A percentile compares a stretch with the other conserved stretches of the same genome.
Evolutionary conservation across 2,113 vertebrate species (phyloP).

Genomic region (Micromys minutus): DNA sequence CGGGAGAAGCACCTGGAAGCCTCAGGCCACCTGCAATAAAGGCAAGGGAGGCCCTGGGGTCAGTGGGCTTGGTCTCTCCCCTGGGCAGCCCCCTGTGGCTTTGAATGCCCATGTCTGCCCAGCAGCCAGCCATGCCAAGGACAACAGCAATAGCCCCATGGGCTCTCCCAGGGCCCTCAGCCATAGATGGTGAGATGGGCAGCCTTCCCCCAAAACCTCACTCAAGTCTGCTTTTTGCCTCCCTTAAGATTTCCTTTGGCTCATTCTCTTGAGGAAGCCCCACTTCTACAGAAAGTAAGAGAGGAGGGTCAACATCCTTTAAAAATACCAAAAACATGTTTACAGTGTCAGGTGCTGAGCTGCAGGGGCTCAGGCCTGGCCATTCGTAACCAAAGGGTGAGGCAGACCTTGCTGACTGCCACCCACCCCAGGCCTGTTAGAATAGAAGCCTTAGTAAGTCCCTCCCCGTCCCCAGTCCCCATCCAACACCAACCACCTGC

Average conservation of each 20-base stretch:
- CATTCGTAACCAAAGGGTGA: slow-evolving; percentile 84
- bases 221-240: slow-evolving; percentile 65
- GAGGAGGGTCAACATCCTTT: slow-evolving; percentile 66
- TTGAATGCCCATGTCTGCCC: slow-evolving; percentile 17
- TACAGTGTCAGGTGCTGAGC: slow-evolving; percentile 80
- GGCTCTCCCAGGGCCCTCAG: slow-evolving; percentile 71
- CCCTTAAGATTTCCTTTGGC: slow-evolving; percentile 14
- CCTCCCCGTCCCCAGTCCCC: slow-evolving; percentile 64
- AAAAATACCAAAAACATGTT: slow-evolving; percentile 82
- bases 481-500: slow-evolving; percentile 76
- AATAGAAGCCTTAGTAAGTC: slow-evolving; percentile 85
- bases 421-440: slow-evolving; percentile 66
- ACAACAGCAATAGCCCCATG: slow-evolving; percentile 87
- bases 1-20: slow-evolving; percentile 43
- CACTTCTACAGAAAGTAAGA: slow-evolving; percentile 75
- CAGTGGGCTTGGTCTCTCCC: slow-evolving; percentile 16
- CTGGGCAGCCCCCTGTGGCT: neutral
- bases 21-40: slow-evolving; percentile 66
- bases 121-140: slow-evolving; percentile 81
- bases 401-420: slow-evolving; percentile 68
- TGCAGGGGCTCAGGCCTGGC: slow-evolving; percentile 75
- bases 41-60: neutral
- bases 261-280: slow-evolving; percentile 71
- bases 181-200: slow-evolving; percentile 72
- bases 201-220: slow-evolving; percentile 23